These are phyloP conservation scores for Varanus salvator DNA, from an alignment of 2,113 vertebrate genomes.

Conservation along the genomic window DNA sequence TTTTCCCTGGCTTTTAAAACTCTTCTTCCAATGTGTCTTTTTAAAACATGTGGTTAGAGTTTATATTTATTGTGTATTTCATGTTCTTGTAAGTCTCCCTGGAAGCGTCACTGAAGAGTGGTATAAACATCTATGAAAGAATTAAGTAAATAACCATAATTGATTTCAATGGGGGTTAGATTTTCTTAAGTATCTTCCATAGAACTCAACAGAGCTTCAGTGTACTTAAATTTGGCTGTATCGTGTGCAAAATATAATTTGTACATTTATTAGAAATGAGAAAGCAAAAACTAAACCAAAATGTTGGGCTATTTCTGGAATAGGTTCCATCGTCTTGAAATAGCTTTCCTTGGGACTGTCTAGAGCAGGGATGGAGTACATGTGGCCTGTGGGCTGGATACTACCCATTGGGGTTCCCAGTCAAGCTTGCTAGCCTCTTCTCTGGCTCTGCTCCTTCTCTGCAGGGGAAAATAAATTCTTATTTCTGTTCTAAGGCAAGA, in stretches of 20 bases:
- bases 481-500: too few relatives aligned
- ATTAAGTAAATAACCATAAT: neutral
- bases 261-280: neutral
- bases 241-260: neutral
- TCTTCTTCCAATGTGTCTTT: neutral
- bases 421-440: too few relatives aligned
- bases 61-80: neutral
- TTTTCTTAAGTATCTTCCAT: neutral
- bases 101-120: neutral
- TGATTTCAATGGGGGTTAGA: neutral
- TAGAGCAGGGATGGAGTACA: neutral
- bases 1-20: neutral
- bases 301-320: too few relatives aligned
- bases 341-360: neutral
- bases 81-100: neutral
- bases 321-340: neutral
- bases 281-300: conserved; percentile 12
- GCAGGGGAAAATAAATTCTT: too few relatives aligned
- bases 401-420: too few relatives aligned
- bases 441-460: too few relatives aligned
- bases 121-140: neutral
- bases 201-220: neutral
- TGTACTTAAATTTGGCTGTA: neutral
- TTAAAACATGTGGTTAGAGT: too few relatives aligned
- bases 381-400: too few relatives aligned